Percentiles rank a stretch among this genome's conserved stretches.
Evolutionary conservation across 2,797 vertebrate species (phyloP).

Genomic region (Morus bassanus): DNA sequence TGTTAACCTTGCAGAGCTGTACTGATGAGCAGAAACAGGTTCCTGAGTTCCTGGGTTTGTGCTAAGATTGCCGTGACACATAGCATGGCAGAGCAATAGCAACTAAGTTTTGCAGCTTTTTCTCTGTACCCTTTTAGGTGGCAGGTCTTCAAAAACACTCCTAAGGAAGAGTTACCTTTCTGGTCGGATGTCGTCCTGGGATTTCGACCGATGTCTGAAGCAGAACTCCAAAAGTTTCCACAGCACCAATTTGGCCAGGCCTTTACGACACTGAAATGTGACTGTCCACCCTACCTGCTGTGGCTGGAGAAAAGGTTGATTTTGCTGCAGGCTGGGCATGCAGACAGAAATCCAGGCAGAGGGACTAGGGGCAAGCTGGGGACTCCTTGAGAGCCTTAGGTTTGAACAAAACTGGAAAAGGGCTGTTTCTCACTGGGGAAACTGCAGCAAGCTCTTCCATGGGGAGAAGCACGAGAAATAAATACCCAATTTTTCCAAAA

Average conservation of each 20-base stretch:
- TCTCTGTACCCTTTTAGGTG: constrained; percentile 74
- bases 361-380: background rate
- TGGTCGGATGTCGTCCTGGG: constrained; percentile 88
- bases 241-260: constrained; percentile 83
- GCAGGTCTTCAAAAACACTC: constrained; percentile 84
- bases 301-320: constrained; percentile 90
- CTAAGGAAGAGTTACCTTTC: constrained; percentile 78
- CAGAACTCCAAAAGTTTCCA: constrained; percentile 86
- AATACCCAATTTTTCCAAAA: background rate
- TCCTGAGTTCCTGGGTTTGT: background rate
- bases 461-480: background rate
- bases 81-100: background rate
- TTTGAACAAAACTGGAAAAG: background rate
- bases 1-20: background rate
- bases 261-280: constrained; percentile 90
- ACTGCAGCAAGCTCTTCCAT: background rate
- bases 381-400: background rate
- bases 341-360: background rate
- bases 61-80: background rate
- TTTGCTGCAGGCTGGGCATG: background rate
- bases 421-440: background rate
- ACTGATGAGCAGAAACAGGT: background rate
- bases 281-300: constrained; percentile 83
- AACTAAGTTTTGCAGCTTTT: background rate
- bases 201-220: constrained; percentile 83